phyloP scores from a whole-genome alignment of 2,888 invertebrate species.

The Folsomia manolachei region DNA sequence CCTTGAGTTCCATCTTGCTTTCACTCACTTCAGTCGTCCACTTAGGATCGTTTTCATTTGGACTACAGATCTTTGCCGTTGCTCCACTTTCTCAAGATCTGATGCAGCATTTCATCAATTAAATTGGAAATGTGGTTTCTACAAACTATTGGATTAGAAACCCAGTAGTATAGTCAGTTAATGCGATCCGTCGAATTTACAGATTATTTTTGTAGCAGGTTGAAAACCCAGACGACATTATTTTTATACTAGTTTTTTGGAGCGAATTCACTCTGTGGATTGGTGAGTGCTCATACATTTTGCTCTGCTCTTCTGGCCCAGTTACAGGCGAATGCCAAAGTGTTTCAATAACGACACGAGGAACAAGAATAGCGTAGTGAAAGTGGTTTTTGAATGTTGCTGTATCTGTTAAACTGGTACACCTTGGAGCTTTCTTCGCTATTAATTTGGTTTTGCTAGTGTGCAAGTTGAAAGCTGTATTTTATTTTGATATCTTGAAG shows the following conservation, averaged over 20 bases:
- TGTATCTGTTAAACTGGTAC: too few relatives aligned
- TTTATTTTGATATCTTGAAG: too few relatives aligned
- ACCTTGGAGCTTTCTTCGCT: too few relatives aligned
- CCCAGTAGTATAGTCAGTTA: neutral
- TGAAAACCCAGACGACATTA: too few relatives aligned
- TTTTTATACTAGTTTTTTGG: too few relatives aligned
- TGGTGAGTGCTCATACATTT: neutral
- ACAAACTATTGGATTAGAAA: neutral
- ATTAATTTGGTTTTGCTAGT: too few relatives aligned
- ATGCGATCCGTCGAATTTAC: neutral
- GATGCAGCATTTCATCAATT: neutral
- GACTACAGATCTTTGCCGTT: neutral
- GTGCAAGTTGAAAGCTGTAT: too few relatives aligned
- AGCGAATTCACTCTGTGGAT: too few relatives aligned
- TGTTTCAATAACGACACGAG: neutral
- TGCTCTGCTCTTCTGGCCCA: neutral
- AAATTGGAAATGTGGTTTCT: neutral
- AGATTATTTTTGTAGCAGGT: too few relatives aligned
- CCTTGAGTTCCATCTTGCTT: slow-evolving; percentile 44
- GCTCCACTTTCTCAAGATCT: neutral
- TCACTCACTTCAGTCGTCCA: slow-evolving; percentile 23
- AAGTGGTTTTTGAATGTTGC: neutral
- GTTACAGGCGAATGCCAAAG: neutral
- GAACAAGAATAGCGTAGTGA: too few relatives aligned
- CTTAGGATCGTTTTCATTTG: neutral